Evolutionary conservation across 2,888 invertebrate species (phyloP).

Genomic region (Drosophila suboccidentalis): DNA sequence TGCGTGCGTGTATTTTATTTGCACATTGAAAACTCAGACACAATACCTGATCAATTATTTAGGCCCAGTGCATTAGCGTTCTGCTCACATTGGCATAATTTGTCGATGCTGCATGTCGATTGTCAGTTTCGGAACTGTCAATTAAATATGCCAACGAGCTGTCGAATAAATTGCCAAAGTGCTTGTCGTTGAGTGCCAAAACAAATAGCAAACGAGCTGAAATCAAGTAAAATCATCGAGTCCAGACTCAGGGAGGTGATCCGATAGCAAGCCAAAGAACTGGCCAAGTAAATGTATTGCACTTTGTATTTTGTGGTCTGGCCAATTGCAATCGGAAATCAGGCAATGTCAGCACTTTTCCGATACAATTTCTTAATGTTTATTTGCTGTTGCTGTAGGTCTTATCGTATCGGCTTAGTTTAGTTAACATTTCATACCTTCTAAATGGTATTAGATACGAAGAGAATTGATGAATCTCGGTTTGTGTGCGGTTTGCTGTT

Average conservation of each 20-base stretch:
- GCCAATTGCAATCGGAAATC: conserved; percentile 59
- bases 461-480: conserved; percentile 18
- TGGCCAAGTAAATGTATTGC: conserved; percentile 49
- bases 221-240: conserved; percentile 38
- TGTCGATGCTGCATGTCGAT: conserved; percentile 60
- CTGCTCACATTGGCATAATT: conserved; percentile 68
- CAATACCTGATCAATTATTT: conserved; percentile 69
- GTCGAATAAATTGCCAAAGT: conserved; percentile 64
- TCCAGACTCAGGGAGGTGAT: conserved; percentile 4
- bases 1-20: conserved; percentile 50
- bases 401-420: conserved; percentile 23
- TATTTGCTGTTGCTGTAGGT: conserved; percentile 36
- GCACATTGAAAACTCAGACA: conserved; percentile 58
- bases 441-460: conserved; percentile 6
- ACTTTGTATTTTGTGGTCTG: conserved; percentile 58
- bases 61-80: conserved; percentile 71
- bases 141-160: conserved; percentile 74
- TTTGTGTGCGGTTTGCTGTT: conserved; percentile 4
- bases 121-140: conserved; percentile 36
- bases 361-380: conserved; percentile 45
- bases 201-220: conserved; percentile 49
- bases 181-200: conserved; percentile 54
- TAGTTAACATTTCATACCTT: conserved; percentile 12
- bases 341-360: conserved; percentile 59
- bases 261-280: conserved; percentile 25